These are phyloP conservation scores for Molorchus minor DNA, from an alignment of 2,888 invertebrate species.

Conservation along the genomic window DNA sequence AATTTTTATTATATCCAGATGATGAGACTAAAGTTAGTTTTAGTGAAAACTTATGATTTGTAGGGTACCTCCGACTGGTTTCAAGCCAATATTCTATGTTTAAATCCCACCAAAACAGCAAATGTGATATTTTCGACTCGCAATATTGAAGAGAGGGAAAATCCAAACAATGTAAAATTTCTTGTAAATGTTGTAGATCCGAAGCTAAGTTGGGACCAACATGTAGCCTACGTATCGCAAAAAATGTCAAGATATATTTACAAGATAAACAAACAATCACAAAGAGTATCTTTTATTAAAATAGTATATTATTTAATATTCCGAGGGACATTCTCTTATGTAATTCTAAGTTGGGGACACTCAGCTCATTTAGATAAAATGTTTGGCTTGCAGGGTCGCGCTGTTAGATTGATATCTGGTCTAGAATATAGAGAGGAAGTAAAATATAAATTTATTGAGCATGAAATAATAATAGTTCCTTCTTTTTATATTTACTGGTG, in stretches of 20 bases:
- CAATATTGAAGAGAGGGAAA: not conserved
- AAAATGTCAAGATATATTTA: not conserved
- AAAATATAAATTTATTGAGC: too few species aligned
- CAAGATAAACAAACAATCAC: not conserved
- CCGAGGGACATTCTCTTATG: too few species aligned
- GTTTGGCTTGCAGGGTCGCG: too few species aligned
- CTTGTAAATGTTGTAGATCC: not conserved
- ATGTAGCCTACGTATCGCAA: not conserved
- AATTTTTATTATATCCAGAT: not conserved
- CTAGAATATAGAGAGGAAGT: too few species aligned
- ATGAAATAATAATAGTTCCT: too few species aligned
- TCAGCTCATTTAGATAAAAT: too few species aligned
- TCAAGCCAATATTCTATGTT: not conserved
- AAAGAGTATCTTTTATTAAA: not conserved
- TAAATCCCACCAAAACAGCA: not conserved
- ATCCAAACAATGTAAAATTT: not conserved
- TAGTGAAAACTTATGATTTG: not conserved
- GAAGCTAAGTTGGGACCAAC: constrained; percentile 3
- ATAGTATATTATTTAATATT: not conserved
- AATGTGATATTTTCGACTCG: constrained; percentile 1
- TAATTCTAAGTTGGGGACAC: too few species aligned
- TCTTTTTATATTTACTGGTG: not conserved
- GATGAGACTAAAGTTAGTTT: constrained; percentile 2
- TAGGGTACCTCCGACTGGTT: not conserved
- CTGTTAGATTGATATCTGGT: too few species aligned